These are phyloP conservation scores for Oxyura jamaicensis DNA, from an alignment of 2,113 vertebrate genomes.

Conservation along the genomic window DNA sequence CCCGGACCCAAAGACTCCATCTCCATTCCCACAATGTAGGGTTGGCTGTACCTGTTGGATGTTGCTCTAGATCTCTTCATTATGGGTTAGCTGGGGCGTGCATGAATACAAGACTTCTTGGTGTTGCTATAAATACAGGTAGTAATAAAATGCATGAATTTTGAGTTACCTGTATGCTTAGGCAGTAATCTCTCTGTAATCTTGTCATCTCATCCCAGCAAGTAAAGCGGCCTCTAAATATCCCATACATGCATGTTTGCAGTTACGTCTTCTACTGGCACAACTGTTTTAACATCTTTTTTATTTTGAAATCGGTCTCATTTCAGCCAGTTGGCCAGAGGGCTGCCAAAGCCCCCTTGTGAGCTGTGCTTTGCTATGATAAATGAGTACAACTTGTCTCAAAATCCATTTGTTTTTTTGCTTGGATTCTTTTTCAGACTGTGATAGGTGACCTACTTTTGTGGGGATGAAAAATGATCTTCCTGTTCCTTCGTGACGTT, in stretches of 20 bases:
- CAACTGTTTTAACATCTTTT: background rate
- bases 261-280: background rate
- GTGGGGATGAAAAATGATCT: slow-evolving; percentile 74
- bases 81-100: background rate
- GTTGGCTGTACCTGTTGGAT: background rate
- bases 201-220: background rate
- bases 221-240: background rate
- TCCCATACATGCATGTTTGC: background rate
- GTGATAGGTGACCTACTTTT: slow-evolving; percentile 75
- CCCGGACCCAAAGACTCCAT: background rate
- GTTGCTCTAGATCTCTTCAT: background rate
- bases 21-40: fast-evolving
- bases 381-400: slow-evolving; percentile 60
- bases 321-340: background rate
- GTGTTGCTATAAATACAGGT: background rate
- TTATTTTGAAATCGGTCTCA: background rate
- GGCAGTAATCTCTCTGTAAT: background rate
- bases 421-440: slow-evolving; percentile 32
- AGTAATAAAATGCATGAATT: background rate
- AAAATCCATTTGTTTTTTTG: slow-evolving; percentile 53
- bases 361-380: slow-evolving; percentile 20
- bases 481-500: slow-evolving; percentile 65
- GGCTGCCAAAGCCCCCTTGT: background rate
- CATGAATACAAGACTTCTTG: background rate
- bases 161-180: background rate